Conservation (phyloP, 2,888 invertebrate genomes). For the Thyatira batis region DNA sequence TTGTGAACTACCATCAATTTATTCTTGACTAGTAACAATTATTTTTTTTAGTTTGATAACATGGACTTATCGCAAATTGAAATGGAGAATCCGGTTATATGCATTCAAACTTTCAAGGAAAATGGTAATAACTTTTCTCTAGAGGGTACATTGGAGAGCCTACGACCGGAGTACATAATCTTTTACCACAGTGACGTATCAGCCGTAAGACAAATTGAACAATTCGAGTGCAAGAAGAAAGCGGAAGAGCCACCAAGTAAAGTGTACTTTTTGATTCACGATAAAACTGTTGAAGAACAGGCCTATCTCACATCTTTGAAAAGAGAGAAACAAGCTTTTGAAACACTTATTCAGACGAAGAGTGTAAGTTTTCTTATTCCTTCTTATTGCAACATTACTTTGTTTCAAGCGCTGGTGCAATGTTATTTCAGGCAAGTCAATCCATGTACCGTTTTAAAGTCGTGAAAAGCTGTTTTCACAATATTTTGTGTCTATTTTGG, state of each 20-base stretch:
- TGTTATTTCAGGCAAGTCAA: too few species aligned
- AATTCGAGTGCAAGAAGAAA: slow-evolving; percentile 86
- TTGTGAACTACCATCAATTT: too few species aligned
- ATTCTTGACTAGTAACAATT: too few species aligned
- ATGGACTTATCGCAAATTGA: slow-evolving; percentile 85
- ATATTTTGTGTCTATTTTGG: too few species aligned
- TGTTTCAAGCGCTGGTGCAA: too few species aligned
- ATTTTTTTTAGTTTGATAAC: slow-evolving; percentile 84
- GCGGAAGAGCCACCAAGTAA: slow-evolving; percentile 78
- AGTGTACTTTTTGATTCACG: slow-evolving; percentile 95
- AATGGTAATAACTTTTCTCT: slow-evolving; percentile 87
- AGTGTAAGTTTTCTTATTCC: slow-evolving; percentile 86
- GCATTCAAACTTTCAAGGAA: slow-evolving; percentile 90
- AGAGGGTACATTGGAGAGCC: slow-evolving; percentile 84
- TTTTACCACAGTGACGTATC: slow-evolving; percentile 95
- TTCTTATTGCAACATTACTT: too few species aligned
- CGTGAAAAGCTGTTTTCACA: too few species aligned
- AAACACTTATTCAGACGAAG: slow-evolving; percentile 94
- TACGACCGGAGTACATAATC: slow-evolving; percentile 91
- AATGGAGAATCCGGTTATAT: slow-evolving; percentile 85
- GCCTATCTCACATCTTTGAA: slow-evolving; percentile 94
- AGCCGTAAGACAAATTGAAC: slow-evolving; percentile 94
- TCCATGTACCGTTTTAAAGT: too few species aligned
- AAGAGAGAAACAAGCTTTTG: slow-evolving; percentile 97
- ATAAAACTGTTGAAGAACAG: slow-evolving; percentile 98